Percentiles rank a stretch among this genome's conserved stretches.
These are phyloP conservation scores for Drosophila seguyi DNA, from an alignment of 1,140 invertebrate genomes.

Conservation along the genomic window DNA sequence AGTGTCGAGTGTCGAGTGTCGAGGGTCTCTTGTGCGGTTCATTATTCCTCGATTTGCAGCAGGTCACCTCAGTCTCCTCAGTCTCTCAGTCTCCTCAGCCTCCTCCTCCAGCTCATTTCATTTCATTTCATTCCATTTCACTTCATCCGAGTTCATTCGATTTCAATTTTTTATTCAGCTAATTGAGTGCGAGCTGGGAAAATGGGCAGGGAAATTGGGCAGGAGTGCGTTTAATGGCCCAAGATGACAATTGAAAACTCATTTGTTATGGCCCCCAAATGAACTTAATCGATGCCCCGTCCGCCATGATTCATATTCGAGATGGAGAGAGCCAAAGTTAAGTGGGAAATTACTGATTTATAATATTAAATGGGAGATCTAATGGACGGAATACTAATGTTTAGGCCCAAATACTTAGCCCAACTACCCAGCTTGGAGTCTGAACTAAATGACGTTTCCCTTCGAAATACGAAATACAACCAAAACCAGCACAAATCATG, in stretches of 20 bases:
- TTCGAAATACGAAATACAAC: too few species aligned
- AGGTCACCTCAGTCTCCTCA: slow-evolving; percentile 18
- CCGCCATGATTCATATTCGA: neutral
- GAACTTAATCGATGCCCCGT: slow-evolving; percentile 17
- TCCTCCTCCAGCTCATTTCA: slow-evolving; percentile 11
- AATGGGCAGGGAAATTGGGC: slow-evolving; percentile 20
- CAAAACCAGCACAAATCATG: slow-evolving; percentile 1
- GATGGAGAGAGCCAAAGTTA: too few species aligned
- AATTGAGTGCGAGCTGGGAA: slow-evolving; percentile 57
- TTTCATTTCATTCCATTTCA: slow-evolving; percentile 6
- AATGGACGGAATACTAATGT: slow-evolving; percentile 4
- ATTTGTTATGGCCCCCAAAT: slow-evolving; percentile 20
- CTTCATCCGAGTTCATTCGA: slow-evolving; percentile 25
- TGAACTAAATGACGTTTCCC: neutral
- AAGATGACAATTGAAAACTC: slow-evolving; percentile 40
- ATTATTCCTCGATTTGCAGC: slow-evolving; percentile 67
- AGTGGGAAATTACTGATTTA: neutral
- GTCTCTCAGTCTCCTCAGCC: neutral
- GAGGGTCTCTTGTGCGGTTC: slow-evolving; percentile 33
- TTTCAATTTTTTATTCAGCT: slow-evolving; percentile 30
- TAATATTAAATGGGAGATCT: neutral
- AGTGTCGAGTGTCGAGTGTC: neutral
- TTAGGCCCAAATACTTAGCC: neutral
- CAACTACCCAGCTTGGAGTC: neutral
- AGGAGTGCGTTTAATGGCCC: slow-evolving; percentile 53